These are phyloP conservation scores for Caranx melampygus DNA, from an alignment of 2,113 vertebrate genomes.

Conservation along the genomic window DNA sequence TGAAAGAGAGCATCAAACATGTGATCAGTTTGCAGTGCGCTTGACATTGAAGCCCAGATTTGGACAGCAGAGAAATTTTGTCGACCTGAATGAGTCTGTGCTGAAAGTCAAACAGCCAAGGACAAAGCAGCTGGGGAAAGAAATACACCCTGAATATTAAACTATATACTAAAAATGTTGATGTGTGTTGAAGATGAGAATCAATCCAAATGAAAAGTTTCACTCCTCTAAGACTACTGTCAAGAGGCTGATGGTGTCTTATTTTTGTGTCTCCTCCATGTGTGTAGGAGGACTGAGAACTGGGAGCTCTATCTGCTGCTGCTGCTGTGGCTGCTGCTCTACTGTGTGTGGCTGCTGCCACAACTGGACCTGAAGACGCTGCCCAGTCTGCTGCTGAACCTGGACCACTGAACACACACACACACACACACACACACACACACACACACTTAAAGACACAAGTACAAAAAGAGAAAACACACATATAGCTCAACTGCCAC, in stretches of 20 bases:
- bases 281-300: constrained; percentile 41
- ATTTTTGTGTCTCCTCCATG: neutral
- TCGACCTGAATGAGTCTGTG: neutral
- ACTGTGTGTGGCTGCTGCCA: constrained; percentile 92
- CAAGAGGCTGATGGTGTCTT: neutral
- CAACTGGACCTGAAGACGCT: constrained; percentile 85
- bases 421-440: constrained; percentile 4
- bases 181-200: neutral
- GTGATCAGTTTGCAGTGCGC: no score
- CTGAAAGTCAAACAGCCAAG: neutral
- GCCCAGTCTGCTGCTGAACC: constrained; percentile 76
- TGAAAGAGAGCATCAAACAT: no score
- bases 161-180: no score
- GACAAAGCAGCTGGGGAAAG: neutral
- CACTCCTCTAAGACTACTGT: neutral
- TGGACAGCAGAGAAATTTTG: neutral
- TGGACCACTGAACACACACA: constrained; percentile 62
- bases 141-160: neutral
- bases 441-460: constrained; percentile 1
- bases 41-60: no score
- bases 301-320: constrained; percentile 87
- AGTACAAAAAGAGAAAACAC: neutral
- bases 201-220: neutral
- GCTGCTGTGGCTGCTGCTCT: constrained; percentile 91
- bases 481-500: constrained; percentile 47